Evolutionary conservation across 2,113 vertebrate species (phyloP).

Genomic region (Meriones unguiculatus): DNA sequence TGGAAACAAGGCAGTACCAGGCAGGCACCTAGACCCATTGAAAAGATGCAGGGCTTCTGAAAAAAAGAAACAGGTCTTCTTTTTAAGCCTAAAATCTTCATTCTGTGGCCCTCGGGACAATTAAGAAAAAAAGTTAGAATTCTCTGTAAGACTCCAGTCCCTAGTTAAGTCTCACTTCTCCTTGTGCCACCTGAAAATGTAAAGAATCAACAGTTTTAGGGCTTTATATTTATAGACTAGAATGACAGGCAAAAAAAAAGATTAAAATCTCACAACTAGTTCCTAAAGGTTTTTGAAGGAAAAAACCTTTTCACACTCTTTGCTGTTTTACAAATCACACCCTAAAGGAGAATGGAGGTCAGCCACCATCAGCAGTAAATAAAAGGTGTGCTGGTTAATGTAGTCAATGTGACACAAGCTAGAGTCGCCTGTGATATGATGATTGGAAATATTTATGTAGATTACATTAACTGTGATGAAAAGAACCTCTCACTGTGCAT

Average conservation of each 20-base stretch:
- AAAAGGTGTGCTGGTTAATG: background rate
- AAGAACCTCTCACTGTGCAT: background rate
- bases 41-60: background rate
- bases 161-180: constrained; percentile 41
- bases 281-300: background rate
- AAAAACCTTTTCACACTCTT: background rate
- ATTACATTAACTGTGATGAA: background rate
- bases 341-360: constrained; percentile 17
- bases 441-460: background rate
- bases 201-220: constrained; percentile 64
- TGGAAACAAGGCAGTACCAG: background rate
- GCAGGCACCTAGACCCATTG: background rate
- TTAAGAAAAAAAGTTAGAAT: background rate
- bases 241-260: background rate
- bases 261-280: background rate
- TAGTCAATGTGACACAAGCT: background rate
- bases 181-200: constrained; percentile 66
- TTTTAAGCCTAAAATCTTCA: constrained; percentile 8
- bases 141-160: background rate
- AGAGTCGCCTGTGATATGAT: background rate
- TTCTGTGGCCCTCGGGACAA: background rate
- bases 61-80: background rate
- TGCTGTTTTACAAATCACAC: background rate
- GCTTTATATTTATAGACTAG: constrained; percentile 66
- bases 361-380: background rate